Evolutionary conservation across 2,113 vertebrate genomes (phyloP).

Genomic region (Pristiophorus japonicus): DNA sequence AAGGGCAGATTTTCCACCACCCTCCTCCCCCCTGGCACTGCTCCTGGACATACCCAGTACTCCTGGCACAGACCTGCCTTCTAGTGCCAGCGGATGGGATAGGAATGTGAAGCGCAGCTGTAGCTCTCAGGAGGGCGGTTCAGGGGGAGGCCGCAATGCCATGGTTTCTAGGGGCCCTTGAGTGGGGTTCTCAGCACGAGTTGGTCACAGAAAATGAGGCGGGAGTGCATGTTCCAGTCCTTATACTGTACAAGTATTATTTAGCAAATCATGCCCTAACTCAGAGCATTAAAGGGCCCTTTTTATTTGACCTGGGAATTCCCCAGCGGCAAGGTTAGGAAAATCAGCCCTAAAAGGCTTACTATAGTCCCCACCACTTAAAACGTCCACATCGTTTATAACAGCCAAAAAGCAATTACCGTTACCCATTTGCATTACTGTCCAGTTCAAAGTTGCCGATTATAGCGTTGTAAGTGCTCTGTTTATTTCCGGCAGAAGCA

Average conservation of each 20-base stretch:
- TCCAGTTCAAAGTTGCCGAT: not conserved
- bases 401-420: not conserved
- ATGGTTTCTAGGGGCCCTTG: not conserved
- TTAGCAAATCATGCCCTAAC: not conserved
- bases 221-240: not conserved
- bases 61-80: not conserved
- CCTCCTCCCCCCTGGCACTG: not conserved
- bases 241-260: not conserved
- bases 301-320: not conserved
- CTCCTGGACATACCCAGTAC: not conserved
- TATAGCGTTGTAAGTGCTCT: not conserved
- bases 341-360: not conserved
- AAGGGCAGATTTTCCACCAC: not conserved
- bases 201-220: not conserved
- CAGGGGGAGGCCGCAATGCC: not conserved
- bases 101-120: not conserved
- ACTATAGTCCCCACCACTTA: not conserved
- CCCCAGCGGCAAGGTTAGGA: not conserved
- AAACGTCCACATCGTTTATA: not conserved
- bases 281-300: not conserved
- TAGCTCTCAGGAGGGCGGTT: not conserved
- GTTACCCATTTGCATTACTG: not conserved
- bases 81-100: not conserved
- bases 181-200: not conserved
- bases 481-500: not conserved